Evolutionary conservation across 2,888 invertebrate species (phyloP).

Genomic region (Leptogaster cylindrica): DNA sequence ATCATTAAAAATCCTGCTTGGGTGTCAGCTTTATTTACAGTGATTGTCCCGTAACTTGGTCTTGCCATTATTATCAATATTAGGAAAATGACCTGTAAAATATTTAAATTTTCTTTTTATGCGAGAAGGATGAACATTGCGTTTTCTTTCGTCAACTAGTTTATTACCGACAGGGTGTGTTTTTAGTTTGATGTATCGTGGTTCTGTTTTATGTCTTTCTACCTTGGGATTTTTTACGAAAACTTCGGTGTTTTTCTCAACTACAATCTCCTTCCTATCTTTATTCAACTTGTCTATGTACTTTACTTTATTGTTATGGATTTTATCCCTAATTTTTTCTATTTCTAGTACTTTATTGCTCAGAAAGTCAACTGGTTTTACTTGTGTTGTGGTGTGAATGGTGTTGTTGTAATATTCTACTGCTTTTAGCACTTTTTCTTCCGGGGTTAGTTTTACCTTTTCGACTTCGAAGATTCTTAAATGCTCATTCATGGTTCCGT

Average conservation of each 20-base stretch:
- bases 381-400: conserved; percentile 11
- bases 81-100: neutral
- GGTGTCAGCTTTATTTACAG: neutral
- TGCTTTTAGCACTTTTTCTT: conserved; percentile 3
- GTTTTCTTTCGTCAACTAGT: neutral
- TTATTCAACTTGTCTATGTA: neutral
- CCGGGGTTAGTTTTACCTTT: neutral
- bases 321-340: neutral
- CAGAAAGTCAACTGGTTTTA: conserved; percentile 15
- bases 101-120: conserved; percentile 11
- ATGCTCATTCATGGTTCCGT: conserved; percentile 31
- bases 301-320: neutral
- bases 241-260: too few species aligned
- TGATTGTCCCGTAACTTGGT: neutral
- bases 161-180: too few species aligned
- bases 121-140: neutral
- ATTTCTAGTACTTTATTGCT: conserved; percentile 1
- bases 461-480: conserved; percentile 12
- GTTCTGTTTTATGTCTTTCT: conserved; percentile 3
- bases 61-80: neutral
- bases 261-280: neutral
- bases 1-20: conserved; percentile 1
- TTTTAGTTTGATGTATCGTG: neutral
- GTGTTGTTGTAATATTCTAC: conserved; percentile 17
- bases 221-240: neutral